Evolutionary conservation across 2,797 vertebrate species (phyloP).

Genomic region (Dendrocincla fuliginosa): DNA sequence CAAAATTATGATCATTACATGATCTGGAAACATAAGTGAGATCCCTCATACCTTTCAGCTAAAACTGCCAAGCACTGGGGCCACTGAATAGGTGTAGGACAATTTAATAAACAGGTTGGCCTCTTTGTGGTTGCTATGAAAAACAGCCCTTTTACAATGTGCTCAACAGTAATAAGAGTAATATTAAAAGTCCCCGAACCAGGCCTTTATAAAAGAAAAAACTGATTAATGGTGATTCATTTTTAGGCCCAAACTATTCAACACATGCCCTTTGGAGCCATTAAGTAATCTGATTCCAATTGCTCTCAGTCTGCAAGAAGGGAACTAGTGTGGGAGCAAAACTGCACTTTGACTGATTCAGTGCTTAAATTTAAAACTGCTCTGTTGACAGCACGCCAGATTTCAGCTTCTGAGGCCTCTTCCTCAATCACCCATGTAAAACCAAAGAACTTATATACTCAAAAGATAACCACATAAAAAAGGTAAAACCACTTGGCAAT

Average conservation of each 20-base stretch:
- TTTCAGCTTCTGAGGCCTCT: conserved; percentile 17
- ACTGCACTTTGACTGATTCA: background rate
- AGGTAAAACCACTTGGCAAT: background rate
- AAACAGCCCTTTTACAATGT: background rate
- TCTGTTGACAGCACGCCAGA: background rate
- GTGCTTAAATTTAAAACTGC: conserved; percentile 20
- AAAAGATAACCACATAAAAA: background rate
- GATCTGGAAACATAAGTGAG: background rate
- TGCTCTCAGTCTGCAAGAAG: background rate
- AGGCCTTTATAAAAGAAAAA: background rate
- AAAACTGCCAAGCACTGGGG: background rate
- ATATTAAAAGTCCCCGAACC: background rate
- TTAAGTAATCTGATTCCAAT: background rate
- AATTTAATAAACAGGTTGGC: background rate
- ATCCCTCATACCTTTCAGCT: background rate
- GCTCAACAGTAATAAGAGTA: background rate
- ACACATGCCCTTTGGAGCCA: background rate
- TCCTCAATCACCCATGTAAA: conserved; percentile 17
- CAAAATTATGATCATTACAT: background rate
- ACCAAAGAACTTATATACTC: background rate
- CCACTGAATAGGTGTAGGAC: background rate
- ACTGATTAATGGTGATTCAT: background rate
- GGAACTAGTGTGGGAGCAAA: background rate
- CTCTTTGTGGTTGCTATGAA: background rate
- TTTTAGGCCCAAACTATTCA: background rate